Percentiles rank a stretch among this genome's conserved stretches.
These are phyloP conservation scores for Brachionus sp. DNA, from an alignment of 1,140 invertebrate species.

Conservation along the genomic window DNA sequence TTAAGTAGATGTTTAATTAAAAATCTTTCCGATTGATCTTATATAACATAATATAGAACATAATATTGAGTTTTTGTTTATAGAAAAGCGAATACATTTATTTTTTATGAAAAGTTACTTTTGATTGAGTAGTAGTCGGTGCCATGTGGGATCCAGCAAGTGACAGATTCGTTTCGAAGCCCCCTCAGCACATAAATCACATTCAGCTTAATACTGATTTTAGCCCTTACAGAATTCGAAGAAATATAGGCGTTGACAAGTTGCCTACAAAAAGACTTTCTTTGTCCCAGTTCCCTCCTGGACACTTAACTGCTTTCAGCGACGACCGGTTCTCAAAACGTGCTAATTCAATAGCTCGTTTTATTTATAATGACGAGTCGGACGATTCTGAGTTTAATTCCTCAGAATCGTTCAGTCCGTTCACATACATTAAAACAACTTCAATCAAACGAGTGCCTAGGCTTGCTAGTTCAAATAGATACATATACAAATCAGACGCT, in stretches of 20 bases:
- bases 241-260: neutral
- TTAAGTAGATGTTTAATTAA: neutral
- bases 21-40: neutral
- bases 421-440: conserved; percentile 36
- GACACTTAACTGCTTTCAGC: neutral
- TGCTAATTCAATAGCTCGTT: conserved; percentile 19
- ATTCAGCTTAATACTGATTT: neutral
- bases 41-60: neutral
- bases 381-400: neutral
- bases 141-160: conserved; percentile 7
- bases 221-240: neutral
- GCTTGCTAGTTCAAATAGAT: neutral
- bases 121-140: neutral
- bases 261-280: neutral
- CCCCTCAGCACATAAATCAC: conserved; percentile 4
- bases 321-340: neutral
- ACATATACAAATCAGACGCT: neutral
- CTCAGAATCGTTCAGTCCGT: neutral
- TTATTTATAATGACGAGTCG: neutral
- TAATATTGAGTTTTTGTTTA: neutral
- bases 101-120: neutral
- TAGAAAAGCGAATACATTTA: neutral
- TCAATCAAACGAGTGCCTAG: conserved; percentile 9
- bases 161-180: neutral
- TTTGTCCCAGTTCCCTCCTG: neutral